Conservation (phyloP, 1,140 invertebrate genomes). For the Mactra quadrangularis region DNA sequence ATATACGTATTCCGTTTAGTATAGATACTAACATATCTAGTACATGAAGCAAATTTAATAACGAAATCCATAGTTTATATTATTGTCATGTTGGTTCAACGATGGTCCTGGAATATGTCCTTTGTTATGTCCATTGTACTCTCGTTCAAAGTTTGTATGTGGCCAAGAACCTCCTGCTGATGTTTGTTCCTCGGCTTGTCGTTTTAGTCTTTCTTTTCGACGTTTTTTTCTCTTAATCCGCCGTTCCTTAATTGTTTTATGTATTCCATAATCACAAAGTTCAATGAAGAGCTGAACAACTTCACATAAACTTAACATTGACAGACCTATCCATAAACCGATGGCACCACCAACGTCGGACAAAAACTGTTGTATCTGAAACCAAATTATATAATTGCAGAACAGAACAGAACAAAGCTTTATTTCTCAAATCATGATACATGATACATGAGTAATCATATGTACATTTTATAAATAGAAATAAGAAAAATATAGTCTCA, state of each 20-base stretch:
- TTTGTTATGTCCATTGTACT: background rate
- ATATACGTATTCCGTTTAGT: no score
- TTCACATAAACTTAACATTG: slow-evolving; percentile 71
- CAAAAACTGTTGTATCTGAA: slow-evolving; percentile 68
- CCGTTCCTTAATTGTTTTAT: slow-evolving; percentile 24
- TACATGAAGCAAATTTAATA: no score
- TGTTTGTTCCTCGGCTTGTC: background rate
- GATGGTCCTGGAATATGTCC: no score
- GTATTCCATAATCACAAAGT: slow-evolving; percentile 41
- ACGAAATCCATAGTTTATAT: no score
- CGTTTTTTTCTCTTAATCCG: background rate
- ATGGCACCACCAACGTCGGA: slow-evolving; percentile 75
- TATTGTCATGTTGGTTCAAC: no score
- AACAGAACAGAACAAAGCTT: no score
- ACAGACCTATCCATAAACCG: slow-evolving; percentile 76
- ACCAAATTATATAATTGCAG: background rate
- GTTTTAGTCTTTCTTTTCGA: background rate
- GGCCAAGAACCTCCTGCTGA: background rate
- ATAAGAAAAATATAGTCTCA: background rate
- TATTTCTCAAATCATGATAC: no score
- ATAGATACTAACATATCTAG: no score
- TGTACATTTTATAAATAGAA: no score
- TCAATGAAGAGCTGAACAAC: slow-evolving; percentile 66
- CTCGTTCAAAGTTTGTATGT: slow-evolving; percentile 2
- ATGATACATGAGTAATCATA: no score